Percentiles rank a stretch among this genome's conserved stretches.
These are phyloP conservation scores for Dynastes grantii DNA, from an alignment of 2,888 invertebrate genomes.

Conservation along the genomic window DNA sequence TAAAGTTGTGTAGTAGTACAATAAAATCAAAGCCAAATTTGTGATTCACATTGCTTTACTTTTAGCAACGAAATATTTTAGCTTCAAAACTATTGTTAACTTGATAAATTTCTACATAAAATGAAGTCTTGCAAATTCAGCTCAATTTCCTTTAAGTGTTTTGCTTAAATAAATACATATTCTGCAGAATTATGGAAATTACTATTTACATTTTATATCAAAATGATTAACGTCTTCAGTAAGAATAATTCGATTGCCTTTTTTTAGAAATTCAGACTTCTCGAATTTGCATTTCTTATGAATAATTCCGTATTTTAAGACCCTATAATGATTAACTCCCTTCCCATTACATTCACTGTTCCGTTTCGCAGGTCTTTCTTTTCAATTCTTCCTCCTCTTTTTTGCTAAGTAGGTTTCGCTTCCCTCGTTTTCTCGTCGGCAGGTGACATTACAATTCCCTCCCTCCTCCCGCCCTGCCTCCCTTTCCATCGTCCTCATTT, in stretches of 20 bases:
- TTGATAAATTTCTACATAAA: too few relatives aligned
- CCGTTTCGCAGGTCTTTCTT: background rate
- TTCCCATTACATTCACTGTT: background rate
- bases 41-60: too few relatives aligned
- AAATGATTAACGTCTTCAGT: too few relatives aligned
- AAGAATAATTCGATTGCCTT: background rate
- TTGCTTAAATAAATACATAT: too few relatives aligned
- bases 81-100: too few relatives aligned
- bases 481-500: conserved; percentile 24
- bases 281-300: background rate
- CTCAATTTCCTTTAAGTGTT: too few relatives aligned
- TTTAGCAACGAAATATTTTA: too few relatives aligned
- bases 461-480: background rate
- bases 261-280: background rate
- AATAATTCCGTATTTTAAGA: conserved; percentile 23
- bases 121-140: too few relatives aligned
- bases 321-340: conserved; percentile 19
- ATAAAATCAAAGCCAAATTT: too few relatives aligned
- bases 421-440: conserved; percentile 16
- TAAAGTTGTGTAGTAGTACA: too few relatives aligned
- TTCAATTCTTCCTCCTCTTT: background rate
- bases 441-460: conserved; percentile 32
- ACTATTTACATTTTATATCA: too few relatives aligned
- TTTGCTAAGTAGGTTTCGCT: conserved; percentile 2
- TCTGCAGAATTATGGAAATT: too few relatives aligned